Percentiles rank a stretch among this genome's conserved stretches.
Evolutionary conservation across 2,888 invertebrate species (phyloP).

Genomic region (Drosophila yooni): DNA sequence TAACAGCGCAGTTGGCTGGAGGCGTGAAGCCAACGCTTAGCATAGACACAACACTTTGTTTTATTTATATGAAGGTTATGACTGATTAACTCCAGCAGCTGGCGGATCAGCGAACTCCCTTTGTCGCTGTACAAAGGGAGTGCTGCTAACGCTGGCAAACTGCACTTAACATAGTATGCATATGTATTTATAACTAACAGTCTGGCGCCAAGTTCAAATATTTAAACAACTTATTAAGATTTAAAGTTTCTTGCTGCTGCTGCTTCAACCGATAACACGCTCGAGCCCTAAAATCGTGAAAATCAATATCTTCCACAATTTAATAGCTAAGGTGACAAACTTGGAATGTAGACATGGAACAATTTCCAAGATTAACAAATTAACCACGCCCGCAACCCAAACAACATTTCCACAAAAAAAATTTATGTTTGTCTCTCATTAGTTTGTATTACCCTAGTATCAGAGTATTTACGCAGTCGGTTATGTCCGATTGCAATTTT

Average conservation of each 20-base stretch:
- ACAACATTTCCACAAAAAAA: not conserved
- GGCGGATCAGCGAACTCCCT: not conserved
- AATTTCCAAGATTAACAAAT: not conserved
- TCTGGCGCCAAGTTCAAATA: not conserved
- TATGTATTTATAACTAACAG: not conserved
- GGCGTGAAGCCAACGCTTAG: not conserved
- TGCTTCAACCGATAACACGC: not conserved
- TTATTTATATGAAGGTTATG: not conserved
- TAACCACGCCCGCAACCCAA: not conserved
- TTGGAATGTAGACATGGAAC: not conserved
- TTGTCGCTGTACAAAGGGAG: not conserved
- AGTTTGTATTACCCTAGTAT: constrained; percentile 1
- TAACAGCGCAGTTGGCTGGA: not conserved
- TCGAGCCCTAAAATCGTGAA: not conserved
- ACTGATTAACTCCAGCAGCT: not conserved
- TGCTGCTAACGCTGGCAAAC: not conserved
- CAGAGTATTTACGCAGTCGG: constrained; percentile 12
- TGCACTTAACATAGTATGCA: not conserved
- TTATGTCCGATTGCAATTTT: not conserved
- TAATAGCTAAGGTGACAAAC: not conserved
- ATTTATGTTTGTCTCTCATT: not conserved
- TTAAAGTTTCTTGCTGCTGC: not conserved
- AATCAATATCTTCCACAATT: not conserved
- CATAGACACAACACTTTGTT: not conserved
- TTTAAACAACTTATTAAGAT: not conserved